Percentiles rank a stretch among this genome's conserved stretches.
Evolutionary conservation across 2,797 vertebrate genomes (phyloP).

Genomic region (Melanotaenia boesemani): DNA sequence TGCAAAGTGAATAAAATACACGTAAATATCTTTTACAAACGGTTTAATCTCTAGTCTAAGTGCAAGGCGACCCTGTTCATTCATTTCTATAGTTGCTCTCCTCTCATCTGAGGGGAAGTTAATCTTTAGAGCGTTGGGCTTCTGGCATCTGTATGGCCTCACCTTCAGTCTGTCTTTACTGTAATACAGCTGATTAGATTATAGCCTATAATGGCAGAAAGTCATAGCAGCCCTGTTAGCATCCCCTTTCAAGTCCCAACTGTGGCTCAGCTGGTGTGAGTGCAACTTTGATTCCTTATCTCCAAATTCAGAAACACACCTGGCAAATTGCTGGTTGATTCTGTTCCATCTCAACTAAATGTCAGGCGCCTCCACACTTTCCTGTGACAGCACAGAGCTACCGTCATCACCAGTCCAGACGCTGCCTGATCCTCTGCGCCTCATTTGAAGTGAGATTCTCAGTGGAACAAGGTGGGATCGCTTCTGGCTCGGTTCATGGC

Average conservation of each 20-base stretch:
- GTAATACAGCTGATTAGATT: slow-evolving; percentile 74
- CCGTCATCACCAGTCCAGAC: slow-evolving; percentile 45
- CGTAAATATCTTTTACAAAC: slow-evolving; percentile 7
- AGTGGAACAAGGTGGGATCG: slow-evolving; percentile 9
- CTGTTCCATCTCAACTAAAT: slow-evolving; percentile 55
- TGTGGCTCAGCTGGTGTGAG: slow-evolving; percentile 44
- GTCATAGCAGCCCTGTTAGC: slow-evolving; percentile 41
- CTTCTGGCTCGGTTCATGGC: slow-evolving; percentile 33
- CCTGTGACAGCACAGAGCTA: slow-evolving; percentile 26
- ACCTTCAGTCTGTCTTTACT: slow-evolving; percentile 66
- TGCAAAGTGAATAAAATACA: slow-evolving; percentile 4
- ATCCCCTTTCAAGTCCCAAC: slow-evolving; percentile 41
- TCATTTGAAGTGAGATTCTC: slow-evolving; percentile 40
- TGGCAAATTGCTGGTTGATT: slow-evolving; percentile 47
- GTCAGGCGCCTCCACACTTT: slow-evolving; percentile 22
- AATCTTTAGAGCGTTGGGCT: slow-evolving; percentile 62
- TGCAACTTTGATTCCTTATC: slow-evolving; percentile 66
- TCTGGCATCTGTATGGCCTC: slow-evolving; percentile 60
- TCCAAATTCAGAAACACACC: slow-evolving; percentile 44
- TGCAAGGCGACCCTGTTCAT: background rate
- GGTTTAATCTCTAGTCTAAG: slow-evolving; percentile 2
- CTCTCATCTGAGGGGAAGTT: slow-evolving; percentile 43
- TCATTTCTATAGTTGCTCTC: slow-evolving; percentile 11
- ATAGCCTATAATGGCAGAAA: slow-evolving; percentile 41
- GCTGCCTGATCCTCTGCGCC: slow-evolving; percentile 52